phyloP scores from a whole-genome alignment of 2,113 vertebrate genomes.

The Herpetotheres cachinnans region DNA sequence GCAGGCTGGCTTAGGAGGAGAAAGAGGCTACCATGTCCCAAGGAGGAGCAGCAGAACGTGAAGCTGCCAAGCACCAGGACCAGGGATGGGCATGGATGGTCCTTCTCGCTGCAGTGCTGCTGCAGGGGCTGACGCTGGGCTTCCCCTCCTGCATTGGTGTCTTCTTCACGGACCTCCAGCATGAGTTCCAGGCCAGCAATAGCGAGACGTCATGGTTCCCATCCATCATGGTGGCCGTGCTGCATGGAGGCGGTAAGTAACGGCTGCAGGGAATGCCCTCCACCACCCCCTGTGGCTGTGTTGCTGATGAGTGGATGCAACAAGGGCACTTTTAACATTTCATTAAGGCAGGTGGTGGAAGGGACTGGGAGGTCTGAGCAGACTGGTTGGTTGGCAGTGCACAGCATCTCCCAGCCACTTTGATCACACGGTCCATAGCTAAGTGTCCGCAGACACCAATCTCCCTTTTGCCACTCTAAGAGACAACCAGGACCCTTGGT shows the following conservation, averaged over 20 bases:
- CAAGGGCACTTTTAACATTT: background rate
- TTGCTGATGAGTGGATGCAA: background rate
- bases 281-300: background rate
- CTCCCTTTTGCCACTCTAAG: background rate
- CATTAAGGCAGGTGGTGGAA: accelerated
- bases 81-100: conserved; percentile 90
- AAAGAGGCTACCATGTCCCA: conserved; percentile 41
- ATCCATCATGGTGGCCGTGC: conserved; percentile 86
- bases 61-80: conserved; percentile 51
- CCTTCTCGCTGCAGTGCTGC: conserved; percentile 79
- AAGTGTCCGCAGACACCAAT: background rate
- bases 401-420: background rate
- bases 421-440: background rate
- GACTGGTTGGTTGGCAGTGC: background rate
- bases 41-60: background rate
- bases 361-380: background rate
- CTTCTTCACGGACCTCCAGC: conserved; percentile 90
- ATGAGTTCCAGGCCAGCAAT: conserved; percentile 86
- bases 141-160: conserved; percentile 86
- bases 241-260: conserved; percentile 87
- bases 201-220: conserved; percentile 93
- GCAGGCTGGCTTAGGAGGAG: background rate
- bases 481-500: background rate
- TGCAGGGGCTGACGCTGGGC: conserved; percentile 83
- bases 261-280: background rate